phyloP scores from a whole-genome alignment of 2,888 invertebrate species.

The Elmis aenea region DNA sequence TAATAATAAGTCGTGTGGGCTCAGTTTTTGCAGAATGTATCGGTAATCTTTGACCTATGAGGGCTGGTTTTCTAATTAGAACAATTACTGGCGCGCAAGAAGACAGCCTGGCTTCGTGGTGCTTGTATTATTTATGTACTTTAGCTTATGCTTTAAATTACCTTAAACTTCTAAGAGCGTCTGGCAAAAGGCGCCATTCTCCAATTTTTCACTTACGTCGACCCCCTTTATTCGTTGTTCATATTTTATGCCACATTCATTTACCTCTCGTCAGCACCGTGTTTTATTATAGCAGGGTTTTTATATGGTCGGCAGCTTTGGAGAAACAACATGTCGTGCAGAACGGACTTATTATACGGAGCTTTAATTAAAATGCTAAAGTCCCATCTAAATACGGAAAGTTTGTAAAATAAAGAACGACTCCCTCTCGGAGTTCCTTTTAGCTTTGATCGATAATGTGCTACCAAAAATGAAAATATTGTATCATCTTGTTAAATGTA shows the following conservation, averaged over 20 bases:
- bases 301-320: conserved; percentile 9
- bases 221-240: conserved; percentile 28
- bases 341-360: conserved; percentile 7
- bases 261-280: conserved; percentile 22
- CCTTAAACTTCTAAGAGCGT: conserved; percentile 33
- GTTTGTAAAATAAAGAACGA: conserved; percentile 22
- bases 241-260: conserved; percentile 30
- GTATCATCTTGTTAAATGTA: too few relatives aligned
- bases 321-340: conserved; percentile 2
- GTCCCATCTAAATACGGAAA: conserved; percentile 23
- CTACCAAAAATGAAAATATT: too few relatives aligned
- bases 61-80: too few relatives aligned
- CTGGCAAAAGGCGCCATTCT: conserved; percentile 30
- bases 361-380: conserved; percentile 24
- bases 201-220: conserved; percentile 33
- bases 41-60: too few relatives aligned
- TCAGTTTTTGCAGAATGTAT: too few relatives aligned
- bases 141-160: conserved; percentile 27
- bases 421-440: conserved; percentile 12
- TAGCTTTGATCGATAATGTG: conserved; percentile 9
- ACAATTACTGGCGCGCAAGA: too few relatives aligned
- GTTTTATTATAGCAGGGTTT: conserved; percentile 11
- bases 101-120: too few relatives aligned
- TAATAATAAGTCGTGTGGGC: too few relatives aligned
- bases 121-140: conserved; percentile 28